Evolutionary conservation across 1,140 invertebrate species (phyloP).

Genomic region (Brachionus calyciflorus): DNA sequence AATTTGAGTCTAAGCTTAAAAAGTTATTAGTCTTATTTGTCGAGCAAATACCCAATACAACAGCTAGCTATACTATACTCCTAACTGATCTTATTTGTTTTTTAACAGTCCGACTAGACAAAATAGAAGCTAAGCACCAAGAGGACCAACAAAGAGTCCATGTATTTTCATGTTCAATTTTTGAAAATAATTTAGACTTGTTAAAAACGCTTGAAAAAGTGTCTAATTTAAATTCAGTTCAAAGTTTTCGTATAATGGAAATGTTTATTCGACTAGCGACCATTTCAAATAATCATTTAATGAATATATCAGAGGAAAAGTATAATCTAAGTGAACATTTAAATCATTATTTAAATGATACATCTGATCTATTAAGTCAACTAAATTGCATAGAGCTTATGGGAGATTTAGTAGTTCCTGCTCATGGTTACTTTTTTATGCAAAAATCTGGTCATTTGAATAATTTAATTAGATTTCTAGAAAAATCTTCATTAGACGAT

Average conservation of each 20-base stretch:
- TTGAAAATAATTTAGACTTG: slow-evolving; percentile 14
- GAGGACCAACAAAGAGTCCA: slow-evolving; percentile 25
- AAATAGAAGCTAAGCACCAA: slow-evolving; percentile 18
- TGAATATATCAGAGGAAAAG: background rate
- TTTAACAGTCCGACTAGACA: slow-evolving; percentile 1
- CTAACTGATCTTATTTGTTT: slow-evolving; percentile 16
- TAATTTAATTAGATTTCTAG: background rate
- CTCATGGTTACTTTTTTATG: background rate
- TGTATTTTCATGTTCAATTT: slow-evolving; percentile 33
- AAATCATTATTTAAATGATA: slow-evolving; percentile 9
- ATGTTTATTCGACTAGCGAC: slow-evolving; percentile 1
- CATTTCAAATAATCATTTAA: slow-evolving; percentile 1
- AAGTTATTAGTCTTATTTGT: background rate
- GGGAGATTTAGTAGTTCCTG: background rate
- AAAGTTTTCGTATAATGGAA: background rate
- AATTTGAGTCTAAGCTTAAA: background rate
- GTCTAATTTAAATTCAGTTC: background rate
- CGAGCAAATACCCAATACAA: slow-evolving; percentile 15
- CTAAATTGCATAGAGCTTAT: slow-evolving; percentile 28
- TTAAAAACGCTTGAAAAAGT: background rate
- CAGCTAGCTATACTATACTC: background rate
- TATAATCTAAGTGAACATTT: background rate
- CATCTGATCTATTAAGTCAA: background rate
- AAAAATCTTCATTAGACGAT: background rate
- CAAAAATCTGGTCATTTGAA: background rate